Evolutionary conservation across 1,140 invertebrate species (phyloP).

Genomic region (Ips typographus): DNA sequence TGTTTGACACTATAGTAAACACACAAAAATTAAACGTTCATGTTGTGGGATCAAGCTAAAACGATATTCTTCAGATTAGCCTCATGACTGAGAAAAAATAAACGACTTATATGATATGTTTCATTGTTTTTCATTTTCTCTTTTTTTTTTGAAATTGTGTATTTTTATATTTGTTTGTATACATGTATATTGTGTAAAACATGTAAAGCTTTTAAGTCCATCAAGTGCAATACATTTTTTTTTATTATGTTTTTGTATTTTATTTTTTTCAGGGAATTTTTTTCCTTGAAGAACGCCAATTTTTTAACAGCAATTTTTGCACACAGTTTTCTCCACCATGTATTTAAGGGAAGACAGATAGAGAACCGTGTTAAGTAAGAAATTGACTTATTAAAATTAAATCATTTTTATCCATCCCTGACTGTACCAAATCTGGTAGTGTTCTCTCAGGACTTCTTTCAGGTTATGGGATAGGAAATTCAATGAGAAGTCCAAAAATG

Average conservation of each 20-base stretch:
- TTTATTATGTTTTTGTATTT: slow-evolving; percentile 23
- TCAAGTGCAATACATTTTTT: slow-evolving; percentile 31
- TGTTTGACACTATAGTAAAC: slow-evolving; percentile 23
- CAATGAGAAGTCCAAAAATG: too few relatives aligned
- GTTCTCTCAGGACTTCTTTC: too few relatives aligned
- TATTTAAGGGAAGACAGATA: too few relatives aligned
- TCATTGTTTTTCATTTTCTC: not conserved
- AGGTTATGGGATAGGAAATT: too few relatives aligned
- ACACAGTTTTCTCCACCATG: too few relatives aligned
- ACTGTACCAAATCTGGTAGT: too few relatives aligned
- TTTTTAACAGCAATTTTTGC: too few relatives aligned
- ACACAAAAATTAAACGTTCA: slow-evolving; percentile 4
- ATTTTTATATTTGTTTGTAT: slow-evolving; percentile 33
- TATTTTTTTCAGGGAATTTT: slow-evolving; percentile 6
- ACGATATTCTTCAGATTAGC: slow-evolving; percentile 28
- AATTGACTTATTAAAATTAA: too few relatives aligned
- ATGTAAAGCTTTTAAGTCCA: slow-evolving; percentile 12
- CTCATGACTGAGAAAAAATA: slow-evolving; percentile 29
- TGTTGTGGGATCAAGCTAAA: slow-evolving; percentile 34
- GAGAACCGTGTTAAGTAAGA: too few relatives aligned
- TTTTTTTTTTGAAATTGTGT: slow-evolving; percentile 30
- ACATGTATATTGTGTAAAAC: slow-evolving; percentile 32
- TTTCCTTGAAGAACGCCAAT: too few relatives aligned
- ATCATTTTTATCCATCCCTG: too few relatives aligned
- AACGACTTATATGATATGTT: not conserved